Conservation (phyloP, 2,113 vertebrate species). For the Oreotrochilus melanogaster region DNA sequence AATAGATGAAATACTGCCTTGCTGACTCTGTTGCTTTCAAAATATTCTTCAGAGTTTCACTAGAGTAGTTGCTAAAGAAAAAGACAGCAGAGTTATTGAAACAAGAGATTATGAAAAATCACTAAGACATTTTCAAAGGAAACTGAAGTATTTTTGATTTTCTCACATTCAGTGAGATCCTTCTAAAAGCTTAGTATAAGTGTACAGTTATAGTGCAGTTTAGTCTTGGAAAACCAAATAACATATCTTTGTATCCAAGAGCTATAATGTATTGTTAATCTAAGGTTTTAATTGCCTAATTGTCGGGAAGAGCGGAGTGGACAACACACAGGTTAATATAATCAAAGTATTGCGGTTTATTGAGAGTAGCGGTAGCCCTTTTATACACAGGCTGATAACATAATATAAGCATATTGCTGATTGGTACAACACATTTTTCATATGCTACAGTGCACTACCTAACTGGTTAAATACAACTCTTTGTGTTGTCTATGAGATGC, state of each 20-base stretch:
- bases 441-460: no score
- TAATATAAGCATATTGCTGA: no score
- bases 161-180: not conserved
- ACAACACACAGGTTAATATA: no score
- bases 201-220: not conserved
- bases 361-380: no score
- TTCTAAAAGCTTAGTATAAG: not conserved
- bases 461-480: no score
- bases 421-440: no score
- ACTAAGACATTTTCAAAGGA: not conserved
- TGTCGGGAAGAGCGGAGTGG: no score
- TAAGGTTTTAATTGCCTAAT: not conserved
- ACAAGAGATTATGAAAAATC: slow-evolving; percentile 18
- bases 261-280: not conserved
- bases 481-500: no score
- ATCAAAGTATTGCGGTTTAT: no score
- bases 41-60: slow-evolving; percentile 50
- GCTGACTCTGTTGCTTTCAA: slow-evolving; percentile 58
- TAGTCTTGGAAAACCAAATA: not conserved
- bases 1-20: slow-evolving; percentile 45
- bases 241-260: not conserved
- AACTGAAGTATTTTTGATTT: slow-evolving; percentile 1
- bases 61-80: not conserved
- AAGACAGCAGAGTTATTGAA: slow-evolving; percentile 4
- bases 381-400: no score